Evolutionary conservation across 2,888 invertebrate genomes (phyloP).

Genomic region (Subacronicta megacephala): DNA sequence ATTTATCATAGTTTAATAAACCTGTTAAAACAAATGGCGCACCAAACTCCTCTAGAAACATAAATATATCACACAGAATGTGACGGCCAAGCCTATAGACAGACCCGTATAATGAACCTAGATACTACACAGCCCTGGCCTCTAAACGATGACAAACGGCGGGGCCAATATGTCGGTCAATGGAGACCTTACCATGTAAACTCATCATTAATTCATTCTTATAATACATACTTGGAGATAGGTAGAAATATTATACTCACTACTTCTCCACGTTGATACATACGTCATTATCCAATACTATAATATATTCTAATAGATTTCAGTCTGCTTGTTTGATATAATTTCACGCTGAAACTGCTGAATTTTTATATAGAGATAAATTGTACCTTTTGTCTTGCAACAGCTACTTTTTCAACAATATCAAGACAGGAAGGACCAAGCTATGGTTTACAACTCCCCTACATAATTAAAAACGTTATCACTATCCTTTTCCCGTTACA

Average conservation of each 20-base stretch:
- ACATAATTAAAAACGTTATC: slow-evolving; percentile 37
- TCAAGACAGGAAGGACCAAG: slow-evolving; percentile 28
- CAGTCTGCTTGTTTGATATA: no score
- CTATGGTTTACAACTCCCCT: slow-evolving; percentile 12
- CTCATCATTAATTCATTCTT: slow-evolving; percentile 19
- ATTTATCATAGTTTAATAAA: no score
- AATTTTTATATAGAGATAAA: no score
- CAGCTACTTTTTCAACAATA: no score
- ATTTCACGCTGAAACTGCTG: no score
- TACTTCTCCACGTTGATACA: no score
- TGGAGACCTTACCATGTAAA: slow-evolving; percentile 19
- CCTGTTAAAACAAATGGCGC: no score
- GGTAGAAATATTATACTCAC: no score
- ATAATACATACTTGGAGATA: neutral
- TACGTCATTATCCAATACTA: no score
- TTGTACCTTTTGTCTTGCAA: no score
- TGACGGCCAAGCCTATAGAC: neutral
- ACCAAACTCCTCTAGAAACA: neutral
- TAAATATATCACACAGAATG: neutral
- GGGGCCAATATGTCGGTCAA: slow-evolving; percentile 27
- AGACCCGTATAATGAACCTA: slow-evolving; percentile 4
- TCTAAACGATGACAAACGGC: slow-evolving; percentile 27
- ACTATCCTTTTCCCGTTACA: neutral
- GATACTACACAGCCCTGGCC: slow-evolving; percentile 2
- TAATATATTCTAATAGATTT: no score